Evolutionary conservation across 2,888 invertebrate genomes (phyloP), one percentile per base, ranked within the genome.

Genomic region (Drosophila testacea): DNA sequence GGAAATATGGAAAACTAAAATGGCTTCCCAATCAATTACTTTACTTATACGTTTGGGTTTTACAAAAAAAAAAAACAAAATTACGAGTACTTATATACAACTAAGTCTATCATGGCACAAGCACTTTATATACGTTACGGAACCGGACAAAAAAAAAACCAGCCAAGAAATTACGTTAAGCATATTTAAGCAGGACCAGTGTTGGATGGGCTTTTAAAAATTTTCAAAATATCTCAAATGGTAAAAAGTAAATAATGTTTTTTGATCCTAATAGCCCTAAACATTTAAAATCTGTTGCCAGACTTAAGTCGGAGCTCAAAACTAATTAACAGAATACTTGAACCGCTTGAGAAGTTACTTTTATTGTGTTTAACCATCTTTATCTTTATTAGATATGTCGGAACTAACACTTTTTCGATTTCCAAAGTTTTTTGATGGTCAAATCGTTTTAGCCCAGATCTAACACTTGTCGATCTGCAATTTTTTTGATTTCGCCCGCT

Each of bases 11-110:
- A 66, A 44, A 52, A 66, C 34, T 39, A 73, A 69, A 73, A 79
- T 81, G 73, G 79, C 82, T 81, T 81, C 71, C 79, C 79, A 81
- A 78, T 70, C 63, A 78, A 70, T 79, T 79, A 79, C 70, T 79
- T 79, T 81, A 74, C 68, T 65, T 77, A 50, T 76, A 64, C 47
- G 67, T 79, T 79, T 77, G 76, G 68, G 77, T 70, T 77, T 48
- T 61, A 27, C 52, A 13, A 22, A 47, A 64, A 46, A n/a, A n/a
- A n/a, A n/a, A n/a, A n/a, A n/a, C n/a, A n/a, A n/a, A 61, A 57
- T 69, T 76, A 59, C 59, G 28, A 75, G 11, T 67, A 77, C 57
- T 64, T 62, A 55, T 38, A 51, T 44, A 54, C 41, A 46, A 69
- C 44, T 64, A 71, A 64, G 56, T 69, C 64, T 66, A 52, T 60